Evolutionary conservation across 1,140 invertebrate species (phyloP).

Genomic region (Mactra quadrangularis): DNA sequence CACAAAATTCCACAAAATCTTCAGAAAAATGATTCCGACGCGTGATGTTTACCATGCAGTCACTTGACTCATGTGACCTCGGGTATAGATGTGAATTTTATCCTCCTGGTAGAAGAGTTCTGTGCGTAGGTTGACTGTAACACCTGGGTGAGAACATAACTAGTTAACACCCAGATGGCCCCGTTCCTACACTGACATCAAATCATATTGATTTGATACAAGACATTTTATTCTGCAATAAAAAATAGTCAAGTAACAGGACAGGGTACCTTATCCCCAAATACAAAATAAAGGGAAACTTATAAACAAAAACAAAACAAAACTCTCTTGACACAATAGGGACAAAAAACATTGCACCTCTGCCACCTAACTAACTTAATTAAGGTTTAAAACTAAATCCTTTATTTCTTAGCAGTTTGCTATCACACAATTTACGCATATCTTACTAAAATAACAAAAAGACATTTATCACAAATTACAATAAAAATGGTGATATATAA

Average conservation of each 20-base stretch:
- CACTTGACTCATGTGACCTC: background rate
- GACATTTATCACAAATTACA: no score
- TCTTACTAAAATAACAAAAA: no score
- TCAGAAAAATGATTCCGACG: conserved; percentile 31
- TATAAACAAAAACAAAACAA: no score
- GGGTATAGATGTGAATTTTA: background rate
- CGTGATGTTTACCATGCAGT: conserved; percentile 31
- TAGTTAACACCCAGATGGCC: conserved; percentile 13
- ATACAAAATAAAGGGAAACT: background rate
- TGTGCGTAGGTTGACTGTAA: conserved; percentile 2
- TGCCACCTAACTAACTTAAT: no score
- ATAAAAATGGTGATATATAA: no score
- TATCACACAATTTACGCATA: no score
- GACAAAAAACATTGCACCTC: no score
- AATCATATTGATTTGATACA: conserved; percentile 39
- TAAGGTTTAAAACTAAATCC: no score
- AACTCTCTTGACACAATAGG: no score
- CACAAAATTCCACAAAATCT: conserved; percentile 15
- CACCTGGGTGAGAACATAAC: conserved; percentile 16
- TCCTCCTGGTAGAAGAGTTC: background rate
- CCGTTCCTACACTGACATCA: conserved; percentile 12
- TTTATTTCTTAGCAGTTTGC: no score
- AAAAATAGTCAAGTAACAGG: conserved; percentile 47
- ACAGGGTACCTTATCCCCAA: background rate
- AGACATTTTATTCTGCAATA: conserved; percentile 53